Conservation (phyloP, 1,140 invertebrate genomes). For the Panagrolaimus sp. region DNA sequence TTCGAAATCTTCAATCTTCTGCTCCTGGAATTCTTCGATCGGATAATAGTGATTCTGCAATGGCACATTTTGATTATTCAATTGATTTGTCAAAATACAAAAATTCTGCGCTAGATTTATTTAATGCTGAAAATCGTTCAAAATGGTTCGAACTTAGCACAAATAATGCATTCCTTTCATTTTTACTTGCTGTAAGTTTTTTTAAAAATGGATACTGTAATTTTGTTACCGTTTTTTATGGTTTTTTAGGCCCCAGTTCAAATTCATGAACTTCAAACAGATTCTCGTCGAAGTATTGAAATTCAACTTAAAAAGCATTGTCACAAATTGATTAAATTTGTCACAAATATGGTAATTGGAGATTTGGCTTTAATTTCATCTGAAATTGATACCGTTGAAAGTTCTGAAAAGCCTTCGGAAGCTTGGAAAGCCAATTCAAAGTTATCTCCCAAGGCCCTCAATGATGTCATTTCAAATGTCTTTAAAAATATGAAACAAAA, state of each 20-base stretch:
- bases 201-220: neutral
- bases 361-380: constrained; percentile 24
- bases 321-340: constrained; percentile 42
- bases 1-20: constrained; percentile 14
- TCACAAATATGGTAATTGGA: constrained; percentile 40
- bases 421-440: constrained; percentile 16
- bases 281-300: constrained; percentile 54
- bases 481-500: constrained; percentile 50
- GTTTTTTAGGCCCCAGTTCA: constrained; percentile 53
- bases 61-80: constrained; percentile 49
- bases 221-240: constrained; percentile 9
- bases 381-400: constrained; percentile 32
- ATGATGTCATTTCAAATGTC: constrained; percentile 37
- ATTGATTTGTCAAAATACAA: constrained; percentile 53
- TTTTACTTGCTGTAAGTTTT: constrained; percentile 46
- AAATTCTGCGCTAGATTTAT: constrained; percentile 41
- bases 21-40: too few species aligned
- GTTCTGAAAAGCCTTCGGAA: neutral
- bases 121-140: constrained; percentile 45
- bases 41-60: neutral
- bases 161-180: constrained; percentile 56
- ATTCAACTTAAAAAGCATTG: constrained; percentile 45
- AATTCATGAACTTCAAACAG: constrained; percentile 49
- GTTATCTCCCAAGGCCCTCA: constrained; percentile 35
- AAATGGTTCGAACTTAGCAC: constrained; percentile 56